These are phyloP conservation scores for Simalia tracyae DNA, from an alignment of 2,797 vertebrate genomes.

Conservation along the genomic window DNA sequence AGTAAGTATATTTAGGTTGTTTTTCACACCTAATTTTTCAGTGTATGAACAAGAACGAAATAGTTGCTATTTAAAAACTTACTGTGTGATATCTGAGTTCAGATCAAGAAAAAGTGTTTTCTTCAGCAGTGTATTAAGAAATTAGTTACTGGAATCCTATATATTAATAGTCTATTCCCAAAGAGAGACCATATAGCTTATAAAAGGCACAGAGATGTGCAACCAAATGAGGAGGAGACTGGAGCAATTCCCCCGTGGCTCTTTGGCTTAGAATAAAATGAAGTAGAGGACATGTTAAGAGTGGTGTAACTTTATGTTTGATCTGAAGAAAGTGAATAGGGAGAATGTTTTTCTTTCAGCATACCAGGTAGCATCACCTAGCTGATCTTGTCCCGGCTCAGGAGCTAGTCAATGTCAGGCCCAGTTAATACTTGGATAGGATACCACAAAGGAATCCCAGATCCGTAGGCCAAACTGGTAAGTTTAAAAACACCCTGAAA, in stretches of 20 bases:
- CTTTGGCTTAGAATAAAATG: not conserved
- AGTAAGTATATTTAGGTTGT: slow-evolving; percentile 77
- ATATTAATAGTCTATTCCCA: not conserved
- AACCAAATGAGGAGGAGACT: not conserved
- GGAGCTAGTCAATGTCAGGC: not conserved
- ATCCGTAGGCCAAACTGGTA: not conserved
- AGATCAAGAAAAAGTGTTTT: not conserved
- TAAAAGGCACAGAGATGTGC: not conserved
- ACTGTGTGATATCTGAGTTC: not conserved
- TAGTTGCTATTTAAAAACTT: not conserved
- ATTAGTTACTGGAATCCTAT: not conserved
- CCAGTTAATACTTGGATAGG: not conserved
- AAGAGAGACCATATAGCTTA: too few relatives aligned
- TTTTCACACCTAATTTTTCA: slow-evolving; percentile 7
- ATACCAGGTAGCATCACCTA: not conserved
- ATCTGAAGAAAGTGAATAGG: not conserved
- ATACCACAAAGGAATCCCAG: not conserved
- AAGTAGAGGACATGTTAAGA: not conserved
- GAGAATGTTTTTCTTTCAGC: not conserved
- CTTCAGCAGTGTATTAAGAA: not conserved
- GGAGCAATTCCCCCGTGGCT: not conserved
- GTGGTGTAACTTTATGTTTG: not conserved
- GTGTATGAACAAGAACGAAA: not conserved
- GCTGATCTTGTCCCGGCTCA: not conserved
- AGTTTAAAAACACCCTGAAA: not conserved